phyloP scores from a whole-genome alignment of 2,113 vertebrate genomes.

The Rhynchopsitta pachyrhyncha region DNA sequence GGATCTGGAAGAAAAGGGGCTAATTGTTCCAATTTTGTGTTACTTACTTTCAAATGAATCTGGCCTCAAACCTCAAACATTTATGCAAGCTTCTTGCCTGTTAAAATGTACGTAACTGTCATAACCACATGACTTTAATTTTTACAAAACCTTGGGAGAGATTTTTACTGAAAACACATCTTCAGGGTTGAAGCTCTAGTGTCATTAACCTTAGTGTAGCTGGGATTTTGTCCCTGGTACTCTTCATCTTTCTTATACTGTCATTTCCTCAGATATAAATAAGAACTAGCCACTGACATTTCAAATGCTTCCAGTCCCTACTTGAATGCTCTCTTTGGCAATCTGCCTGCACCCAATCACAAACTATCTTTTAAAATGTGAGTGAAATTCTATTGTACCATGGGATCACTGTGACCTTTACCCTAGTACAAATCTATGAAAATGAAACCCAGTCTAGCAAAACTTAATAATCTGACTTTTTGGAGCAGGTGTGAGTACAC shows the following conservation, averaged over 20 bases:
- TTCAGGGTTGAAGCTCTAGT: neutral
- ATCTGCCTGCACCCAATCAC: neutral
- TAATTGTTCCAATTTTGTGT: constrained; percentile 19
- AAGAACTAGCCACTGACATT: neutral
- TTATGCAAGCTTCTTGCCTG: neutral
- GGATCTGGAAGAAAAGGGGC: neutral
- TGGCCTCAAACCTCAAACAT: constrained; percentile 8
- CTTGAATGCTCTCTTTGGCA: neutral
- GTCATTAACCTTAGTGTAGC: neutral
- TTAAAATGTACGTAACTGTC: neutral
- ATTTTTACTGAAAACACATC: neutral
- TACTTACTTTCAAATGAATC: constrained; percentile 19
- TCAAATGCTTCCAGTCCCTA: neutral
- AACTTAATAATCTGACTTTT: neutral
- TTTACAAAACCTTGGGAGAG: neutral
- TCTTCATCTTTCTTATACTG: neutral
- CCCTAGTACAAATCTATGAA: neutral
- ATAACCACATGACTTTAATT: neutral
- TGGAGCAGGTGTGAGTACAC: neutral
- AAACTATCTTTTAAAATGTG: neutral
- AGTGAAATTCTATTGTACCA: neutral
- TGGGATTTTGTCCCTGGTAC: neutral
- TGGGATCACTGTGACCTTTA: neutral
- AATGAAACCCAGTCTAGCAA: neutral
- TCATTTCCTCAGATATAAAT: neutral